Evolutionary conservation across 2,797 vertebrate genomes (phyloP).

Genomic region (Sebastes itinus): DNA sequence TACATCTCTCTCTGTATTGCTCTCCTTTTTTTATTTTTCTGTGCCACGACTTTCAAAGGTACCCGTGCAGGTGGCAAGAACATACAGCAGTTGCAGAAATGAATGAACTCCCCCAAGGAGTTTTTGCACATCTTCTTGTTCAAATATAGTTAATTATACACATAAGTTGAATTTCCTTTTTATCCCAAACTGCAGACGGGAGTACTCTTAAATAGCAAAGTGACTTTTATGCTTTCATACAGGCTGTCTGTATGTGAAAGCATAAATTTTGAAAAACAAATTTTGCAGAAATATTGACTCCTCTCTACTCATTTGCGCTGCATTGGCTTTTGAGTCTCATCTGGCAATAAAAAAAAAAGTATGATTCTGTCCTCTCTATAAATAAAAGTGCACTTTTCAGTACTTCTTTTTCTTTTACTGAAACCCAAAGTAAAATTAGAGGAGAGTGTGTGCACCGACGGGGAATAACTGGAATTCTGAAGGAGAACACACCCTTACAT

Average conservation of each 20-base stretch:
- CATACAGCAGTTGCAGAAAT: neutral
- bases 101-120: neutral
- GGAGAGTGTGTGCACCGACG: neutral
- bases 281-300: neutral
- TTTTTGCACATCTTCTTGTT: neutral
- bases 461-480: neutral
- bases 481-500: neutral
- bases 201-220: neutral
- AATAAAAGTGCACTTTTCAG: neutral
- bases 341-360: neutral
- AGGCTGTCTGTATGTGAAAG: neutral
- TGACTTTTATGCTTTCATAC: neutral
- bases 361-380: neutral
- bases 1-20: neutral
- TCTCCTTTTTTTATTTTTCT: conserved; percentile 6
- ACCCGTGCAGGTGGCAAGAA: neutral
- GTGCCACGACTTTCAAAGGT: conserved; percentile 30
- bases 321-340: neutral
- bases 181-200: neutral
- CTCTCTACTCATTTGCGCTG: neutral
- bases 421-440: neutral
- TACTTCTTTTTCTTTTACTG: neutral
- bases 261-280: neutral
- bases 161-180: neutral
- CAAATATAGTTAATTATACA: neutral